Evolutionary conservation across 2,113 vertebrate species (phyloP).

Genomic region (Sylvietta virens): DNA sequence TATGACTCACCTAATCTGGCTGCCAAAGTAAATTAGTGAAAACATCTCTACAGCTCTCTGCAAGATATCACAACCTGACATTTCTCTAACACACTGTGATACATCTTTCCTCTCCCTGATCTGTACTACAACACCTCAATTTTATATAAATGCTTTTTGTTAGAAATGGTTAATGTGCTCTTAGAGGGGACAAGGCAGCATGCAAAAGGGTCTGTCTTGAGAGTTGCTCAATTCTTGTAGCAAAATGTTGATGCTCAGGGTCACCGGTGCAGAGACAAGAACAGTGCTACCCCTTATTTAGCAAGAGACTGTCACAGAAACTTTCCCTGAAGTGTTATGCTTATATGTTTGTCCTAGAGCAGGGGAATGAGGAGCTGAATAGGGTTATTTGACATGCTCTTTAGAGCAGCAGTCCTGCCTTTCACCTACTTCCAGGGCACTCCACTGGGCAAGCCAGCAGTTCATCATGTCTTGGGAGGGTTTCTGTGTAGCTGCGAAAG

Average conservation of each 20-base stretch:
- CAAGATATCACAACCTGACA: slow-evolving; percentile 43
- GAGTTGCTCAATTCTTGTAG: not conserved
- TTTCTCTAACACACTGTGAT: slow-evolving; percentile 13
- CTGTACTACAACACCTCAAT: not conserved
- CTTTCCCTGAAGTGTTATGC: not conserved
- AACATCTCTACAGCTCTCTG: slow-evolving; percentile 28
- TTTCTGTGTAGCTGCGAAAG: not conserved
- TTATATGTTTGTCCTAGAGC: not conserved
- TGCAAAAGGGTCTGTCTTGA: not conserved
- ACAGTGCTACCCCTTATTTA: not conserved
- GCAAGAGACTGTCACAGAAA: not conserved
- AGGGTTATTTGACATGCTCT: not conserved
- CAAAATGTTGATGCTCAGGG: not conserved
- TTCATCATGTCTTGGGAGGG: not conserved
- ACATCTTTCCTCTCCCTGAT: slow-evolving; percentile 11
- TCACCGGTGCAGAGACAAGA: not conserved
- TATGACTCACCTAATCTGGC: slow-evolving; percentile 35
- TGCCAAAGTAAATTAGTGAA: slow-evolving; percentile 58
- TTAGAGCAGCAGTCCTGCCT: not conserved
- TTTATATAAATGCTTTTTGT: slow-evolving; percentile 3
- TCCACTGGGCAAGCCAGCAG: not conserved
- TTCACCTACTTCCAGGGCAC: not conserved
- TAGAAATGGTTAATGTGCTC: slow-evolving; percentile 7
- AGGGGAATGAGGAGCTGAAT: not conserved
- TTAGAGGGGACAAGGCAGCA: not conserved